A percentile compares a stretch with the other conserved stretches of the same genome.
Evolutionary conservation across 1,140 invertebrate genomes (phyloP).

Genomic region (Teleopsis dalmanni): DNA sequence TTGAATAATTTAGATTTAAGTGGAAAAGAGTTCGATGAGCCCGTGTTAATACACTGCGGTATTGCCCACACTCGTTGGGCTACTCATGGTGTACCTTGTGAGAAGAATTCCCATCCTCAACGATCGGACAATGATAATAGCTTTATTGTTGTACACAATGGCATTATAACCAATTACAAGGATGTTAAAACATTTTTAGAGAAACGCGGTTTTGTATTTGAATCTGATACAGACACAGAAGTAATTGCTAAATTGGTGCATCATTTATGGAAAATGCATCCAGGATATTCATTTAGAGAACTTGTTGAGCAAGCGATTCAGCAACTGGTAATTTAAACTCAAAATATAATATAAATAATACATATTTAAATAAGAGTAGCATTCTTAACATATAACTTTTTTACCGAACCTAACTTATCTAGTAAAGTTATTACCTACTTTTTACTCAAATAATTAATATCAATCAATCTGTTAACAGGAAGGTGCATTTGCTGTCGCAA

Average conservation of each 20-base stretch:
- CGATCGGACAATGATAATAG: constrained; percentile 80
- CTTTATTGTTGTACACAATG: constrained; percentile 98
- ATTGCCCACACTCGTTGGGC: constrained; percentile 99
- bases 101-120: constrained; percentile 94
- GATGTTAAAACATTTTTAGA: constrained; percentile 93
- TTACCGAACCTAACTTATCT: background rate
- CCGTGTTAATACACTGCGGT: constrained; percentile 69
- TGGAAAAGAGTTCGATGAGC: constrained; percentile 29
- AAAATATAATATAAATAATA: background rate
- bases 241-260: constrained; percentile 95
- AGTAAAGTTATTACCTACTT: background rate
- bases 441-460: background rate
- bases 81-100: constrained; percentile 92
- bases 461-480: constrained; percentile 52
- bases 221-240: constrained; percentile 98
- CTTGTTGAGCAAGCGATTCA: constrained; percentile 94
- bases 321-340: constrained; percentile 56
- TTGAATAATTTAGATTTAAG: constrained; percentile 23
- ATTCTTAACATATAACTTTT: no score
- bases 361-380: no score
- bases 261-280: constrained; percentile 86
- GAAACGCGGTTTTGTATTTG: constrained; percentile 86
- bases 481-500: constrained; percentile 96
- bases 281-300: constrained; percentile 86
- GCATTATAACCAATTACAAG: constrained; percentile 99